Evolutionary conservation across 2,888 invertebrate species (phyloP), one percentile per base, ranked within the genome.

Genomic region (Ditula angustiorana): DNA sequence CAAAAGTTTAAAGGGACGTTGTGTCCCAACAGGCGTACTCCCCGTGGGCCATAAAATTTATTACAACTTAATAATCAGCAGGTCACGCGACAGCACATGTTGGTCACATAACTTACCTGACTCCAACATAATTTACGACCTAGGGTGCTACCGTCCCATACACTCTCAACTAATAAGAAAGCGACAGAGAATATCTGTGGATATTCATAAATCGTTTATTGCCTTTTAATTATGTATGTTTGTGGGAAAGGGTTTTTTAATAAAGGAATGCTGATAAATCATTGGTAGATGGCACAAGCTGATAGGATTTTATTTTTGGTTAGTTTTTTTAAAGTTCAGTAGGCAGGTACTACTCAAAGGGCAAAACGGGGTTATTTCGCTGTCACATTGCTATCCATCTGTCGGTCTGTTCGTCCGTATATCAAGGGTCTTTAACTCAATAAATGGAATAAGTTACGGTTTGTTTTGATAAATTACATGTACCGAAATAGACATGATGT

Each of bases 11-110:
- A 41, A 61, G 55, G 50, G 57, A 64, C 49, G 35, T 55, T 35
- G 13, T 24, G 46, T 74, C 78, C 75, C 80, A 71, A 75, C 71
- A 81, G 80, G 82, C 80, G 82, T 81, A 79, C 79, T 78, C 85
- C 86, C 81, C 83, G 63, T 72, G 82, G 85, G 82, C 74, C 81
- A 80, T 82, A 79, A 81, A 88, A 90, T 90, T 87, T 91, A 92
- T 92, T 88, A 89, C 87, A 81, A 86, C 84, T 88, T 89, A 89
- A 91, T 92, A 90, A 88, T 83, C 83, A 81, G 74, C 80, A 75
- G 83, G 84, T 87, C 86, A 88, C 83, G 83, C 85, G 87, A 88
- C 86, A 85, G 78, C 78, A 81, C 76, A 89, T 90, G 88, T 86
- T 86, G 75, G 71, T 77, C 74, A 82, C 84, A 87, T 86, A 85